Percentiles rank a stretch among this genome's conserved stretches.
Conservation (phyloP, 2,797 vertebrate species). For the Morus bassanus region DNA sequence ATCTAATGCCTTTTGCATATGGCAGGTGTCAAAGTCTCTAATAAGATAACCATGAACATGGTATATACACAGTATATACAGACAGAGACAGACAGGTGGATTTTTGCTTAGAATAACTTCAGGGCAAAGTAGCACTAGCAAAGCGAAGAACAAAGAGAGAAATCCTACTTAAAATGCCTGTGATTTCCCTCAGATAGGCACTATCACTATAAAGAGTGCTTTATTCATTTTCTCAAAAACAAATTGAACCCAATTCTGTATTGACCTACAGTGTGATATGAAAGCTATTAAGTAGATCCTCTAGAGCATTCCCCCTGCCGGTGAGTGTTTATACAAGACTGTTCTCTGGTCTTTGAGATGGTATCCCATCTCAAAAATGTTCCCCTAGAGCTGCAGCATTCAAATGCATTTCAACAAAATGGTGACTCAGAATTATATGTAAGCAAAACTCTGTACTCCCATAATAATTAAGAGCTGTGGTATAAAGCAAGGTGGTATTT, state of each 20-base stretch:
- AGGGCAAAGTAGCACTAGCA: slow-evolving; percentile 10
- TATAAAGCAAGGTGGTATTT: neutral
- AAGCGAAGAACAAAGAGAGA: slow-evolving; percentile 42
- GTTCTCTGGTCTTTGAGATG: neutral
- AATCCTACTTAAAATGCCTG: neutral
- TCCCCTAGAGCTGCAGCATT: neutral
- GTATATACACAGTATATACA: neutral
- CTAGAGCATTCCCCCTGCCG: neutral
- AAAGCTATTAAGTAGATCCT: neutral
- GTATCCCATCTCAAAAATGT: neutral
- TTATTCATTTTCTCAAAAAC: neutral
- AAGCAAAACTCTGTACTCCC: neutral
- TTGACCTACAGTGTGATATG: neutral
- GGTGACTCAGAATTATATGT: neutral
- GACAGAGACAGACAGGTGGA: slow-evolving; percentile 39
- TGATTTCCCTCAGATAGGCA: neutral
- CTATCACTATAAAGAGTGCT: neutral
- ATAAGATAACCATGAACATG: neutral
- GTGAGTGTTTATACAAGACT: neutral
- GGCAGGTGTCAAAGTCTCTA: neutral
- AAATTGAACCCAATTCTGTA: neutral
- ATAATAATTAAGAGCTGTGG: neutral
- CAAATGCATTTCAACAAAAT: neutral
- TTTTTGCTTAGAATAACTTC: slow-evolving; percentile 19
- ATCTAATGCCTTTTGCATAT: neutral